Evolutionary conservation across 2,113 vertebrate species (phyloP).

Genomic region (Pelobates fuscus): DNA sequence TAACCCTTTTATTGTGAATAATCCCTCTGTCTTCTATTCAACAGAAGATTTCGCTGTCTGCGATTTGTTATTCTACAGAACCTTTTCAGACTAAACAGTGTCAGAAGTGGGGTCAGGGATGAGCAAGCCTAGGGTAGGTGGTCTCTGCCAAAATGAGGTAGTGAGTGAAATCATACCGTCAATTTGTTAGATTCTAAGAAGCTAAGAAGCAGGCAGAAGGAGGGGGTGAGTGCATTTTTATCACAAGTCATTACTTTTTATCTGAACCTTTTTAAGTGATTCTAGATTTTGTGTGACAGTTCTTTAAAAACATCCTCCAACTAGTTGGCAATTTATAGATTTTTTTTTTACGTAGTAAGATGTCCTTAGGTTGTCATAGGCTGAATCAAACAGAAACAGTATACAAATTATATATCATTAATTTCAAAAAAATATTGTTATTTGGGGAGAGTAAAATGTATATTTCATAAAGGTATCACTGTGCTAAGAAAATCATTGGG

Average conservation of each 20-base stretch:
- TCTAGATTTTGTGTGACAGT: conserved; percentile 17
- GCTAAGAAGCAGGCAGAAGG: conserved; percentile 3
- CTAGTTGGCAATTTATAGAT: neutral
- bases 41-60: neutral
- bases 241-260: neutral
- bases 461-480: too few species aligned
- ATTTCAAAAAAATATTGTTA: too few species aligned
- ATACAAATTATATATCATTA: too few species aligned
- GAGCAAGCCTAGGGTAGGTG: conserved; percentile 25
- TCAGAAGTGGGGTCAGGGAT: conserved; percentile 5
- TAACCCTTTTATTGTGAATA: neutral
- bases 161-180: conserved; percentile 17
- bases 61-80: conserved; percentile 12
- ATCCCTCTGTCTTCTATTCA: neutral
- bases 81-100: conserved; percentile 36
- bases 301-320: conserved; percentile 11
- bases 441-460: too few species aligned
- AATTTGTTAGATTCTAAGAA: conserved; percentile 12
- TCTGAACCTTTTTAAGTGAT: conserved; percentile 14
- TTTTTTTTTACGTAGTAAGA: too few species aligned
- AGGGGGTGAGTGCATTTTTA: neutral
- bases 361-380: neutral
- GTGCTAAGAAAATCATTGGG: too few species aligned
- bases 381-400: neutral
- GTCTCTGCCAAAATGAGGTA: conserved; percentile 20